Base-by-base conservation (phyloP, 2,113 vertebrate species). In the Tetrax tetrax region DNA sequence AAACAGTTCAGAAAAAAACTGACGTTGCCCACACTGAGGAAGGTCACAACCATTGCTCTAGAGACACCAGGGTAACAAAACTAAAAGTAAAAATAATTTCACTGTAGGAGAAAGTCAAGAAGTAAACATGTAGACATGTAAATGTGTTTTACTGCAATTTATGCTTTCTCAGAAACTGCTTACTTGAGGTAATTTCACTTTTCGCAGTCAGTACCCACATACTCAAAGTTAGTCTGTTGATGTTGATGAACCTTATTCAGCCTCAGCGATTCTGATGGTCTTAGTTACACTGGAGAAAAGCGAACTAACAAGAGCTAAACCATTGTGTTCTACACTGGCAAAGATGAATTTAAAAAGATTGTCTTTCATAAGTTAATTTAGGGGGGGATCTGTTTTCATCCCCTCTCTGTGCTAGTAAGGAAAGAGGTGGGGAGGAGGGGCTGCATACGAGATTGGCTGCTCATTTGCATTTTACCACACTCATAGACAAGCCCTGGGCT, bases 11-110 rank as follows among this genome's bases (percentile, higher is more conserved):
- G 19, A 53, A 65, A 70, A 56, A 51, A 29, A 2, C 6, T 70
- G 35, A 64, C 20, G 33, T 29, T 87, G 6, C 25, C 9, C 16
- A 54, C 1, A 5, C 6, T 0, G 0, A 54, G 31, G 19, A 70
- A 43, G 24, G 7, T 21, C 10, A 63, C 53, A 69, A n/a, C 19
- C 6, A 22, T 7, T 20, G 8, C 23, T 78, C n/a, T 33, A 48
- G 29, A 81, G 83, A 89, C 4, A 57, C 1, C 13, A 74, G 7
- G 28, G 15, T 6, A 38, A 22, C 6, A 71, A 78, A 87, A 41
- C 33, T 50, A 59, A 81, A 63, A 53, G 14, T 27, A 56, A 63
- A 87, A 56, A 10, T 71, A 8, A 41, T 91, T 66, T 87, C 17
- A n/a, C 28, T 63, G 16, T 33, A 51, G 18, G 5, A 83, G 14